These are phyloP conservation scores for Acronicta psi DNA, from an alignment of 2,888 invertebrate species.

Conservation along the genomic window DNA sequence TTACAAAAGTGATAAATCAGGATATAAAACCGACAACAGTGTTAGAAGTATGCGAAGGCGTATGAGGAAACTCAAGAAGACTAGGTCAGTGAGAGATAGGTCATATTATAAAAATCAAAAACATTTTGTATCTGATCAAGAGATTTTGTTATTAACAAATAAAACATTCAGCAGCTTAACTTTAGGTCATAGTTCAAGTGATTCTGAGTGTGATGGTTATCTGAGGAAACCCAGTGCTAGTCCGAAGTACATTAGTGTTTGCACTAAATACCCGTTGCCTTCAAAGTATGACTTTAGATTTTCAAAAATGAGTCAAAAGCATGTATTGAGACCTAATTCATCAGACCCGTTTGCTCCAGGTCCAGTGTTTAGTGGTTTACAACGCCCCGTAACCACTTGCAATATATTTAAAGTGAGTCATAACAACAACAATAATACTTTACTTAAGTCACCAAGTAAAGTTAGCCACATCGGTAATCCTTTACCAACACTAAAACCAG, in stretches of 20 bases:
- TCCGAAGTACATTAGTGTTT: constrained; percentile 84
- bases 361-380: constrained; percentile 85
- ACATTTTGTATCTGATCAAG: constrained; percentile 89
- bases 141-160: constrained; percentile 88
- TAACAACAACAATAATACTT: constrained; percentile 83
- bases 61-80: constrained; percentile 86
- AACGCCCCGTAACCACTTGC: constrained; percentile 80
- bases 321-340: constrained; percentile 75
- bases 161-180: constrained; percentile 87
- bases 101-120: constrained; percentile 88
- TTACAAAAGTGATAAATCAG: constrained; percentile 90
- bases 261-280: constrained; percentile 80
- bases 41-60: constrained; percentile 83
- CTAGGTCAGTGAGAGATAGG: constrained; percentile 84
- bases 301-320: constrained; percentile 78
- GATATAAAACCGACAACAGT: constrained; percentile 90
- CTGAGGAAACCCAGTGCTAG: constrained; percentile 78
- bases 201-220: constrained; percentile 85
- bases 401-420: constrained; percentile 85
- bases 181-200: constrained; percentile 88
- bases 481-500: constrained; percentile 80
- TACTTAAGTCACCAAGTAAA: constrained; percentile 80
- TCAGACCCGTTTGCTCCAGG: constrained; percentile 86
- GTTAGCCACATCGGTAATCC: constrained; percentile 69
- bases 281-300: constrained; percentile 81